A percentile compares a stretch with the other conserved stretches of the same genome.
Conservation (phyloP, 1,140 invertebrate genomes). For the Drosophila lacertosa region DNA sequence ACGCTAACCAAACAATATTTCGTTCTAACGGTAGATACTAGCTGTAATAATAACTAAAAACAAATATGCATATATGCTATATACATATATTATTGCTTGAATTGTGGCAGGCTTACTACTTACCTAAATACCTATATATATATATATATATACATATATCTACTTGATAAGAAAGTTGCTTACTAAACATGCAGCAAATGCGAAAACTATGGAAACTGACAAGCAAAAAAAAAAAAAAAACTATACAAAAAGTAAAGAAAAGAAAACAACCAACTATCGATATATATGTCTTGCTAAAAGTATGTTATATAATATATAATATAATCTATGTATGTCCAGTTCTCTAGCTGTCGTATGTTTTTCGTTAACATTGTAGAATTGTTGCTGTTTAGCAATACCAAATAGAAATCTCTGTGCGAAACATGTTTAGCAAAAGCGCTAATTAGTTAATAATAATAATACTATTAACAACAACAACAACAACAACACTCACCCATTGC, state of each 20-base stretch:
- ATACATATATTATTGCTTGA: slow-evolving; percentile 39
- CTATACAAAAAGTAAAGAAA: no score
- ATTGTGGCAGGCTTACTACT: slow-evolving; percentile 46
- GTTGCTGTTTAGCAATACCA: slow-evolving; percentile 44
- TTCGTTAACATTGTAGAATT: slow-evolving; percentile 64
- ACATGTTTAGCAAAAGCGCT: slow-evolving; percentile 39
- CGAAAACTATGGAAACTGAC: slow-evolving; percentile 42
- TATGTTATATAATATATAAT: slow-evolving; percentile 36
- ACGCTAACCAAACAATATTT: slow-evolving; percentile 56
- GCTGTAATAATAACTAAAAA: slow-evolving; percentile 69
- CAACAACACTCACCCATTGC: slow-evolving; percentile 47
- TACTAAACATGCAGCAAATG: slow-evolving; percentile 56
- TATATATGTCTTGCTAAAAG: slow-evolving; percentile 51
- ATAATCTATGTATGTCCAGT: slow-evolving; percentile 65
- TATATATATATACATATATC: slow-evolving; percentile 28
- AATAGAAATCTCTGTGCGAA: slow-evolving; percentile 42
- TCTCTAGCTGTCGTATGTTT: slow-evolving; percentile 71
- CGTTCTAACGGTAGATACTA: slow-evolving; percentile 57
- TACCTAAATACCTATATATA: slow-evolving; percentile 23
- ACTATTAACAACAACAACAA: slow-evolving; percentile 5
- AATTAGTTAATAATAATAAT: slow-evolving; percentile 18
- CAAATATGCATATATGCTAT: slow-evolving; percentile 20
- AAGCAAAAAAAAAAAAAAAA: slow-evolving; percentile 19
- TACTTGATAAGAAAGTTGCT: slow-evolving; percentile 67
- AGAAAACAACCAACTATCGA: slow-evolving; percentile 33